Evolutionary conservation across 1,140 invertebrate genomes (phyloP).

Genomic region (Heterodera schachtii): DNA sequence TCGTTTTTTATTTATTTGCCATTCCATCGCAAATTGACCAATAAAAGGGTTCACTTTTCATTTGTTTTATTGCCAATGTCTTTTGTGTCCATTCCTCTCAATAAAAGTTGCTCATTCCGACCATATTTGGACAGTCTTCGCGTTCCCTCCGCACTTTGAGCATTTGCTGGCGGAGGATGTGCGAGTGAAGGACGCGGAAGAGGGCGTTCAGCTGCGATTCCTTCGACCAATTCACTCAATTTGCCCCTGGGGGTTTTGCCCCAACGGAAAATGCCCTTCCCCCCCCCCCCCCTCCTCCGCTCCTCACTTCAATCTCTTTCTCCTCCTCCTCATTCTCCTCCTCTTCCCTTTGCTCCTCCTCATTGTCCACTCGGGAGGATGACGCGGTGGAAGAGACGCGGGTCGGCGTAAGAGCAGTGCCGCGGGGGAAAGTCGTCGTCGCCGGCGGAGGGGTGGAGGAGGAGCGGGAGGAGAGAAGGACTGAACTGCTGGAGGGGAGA

Average conservation of each 20-base stretch:
- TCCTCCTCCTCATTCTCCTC: background rate
- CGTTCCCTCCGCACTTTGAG: constrained; percentile 29
- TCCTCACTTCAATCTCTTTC: background rate
- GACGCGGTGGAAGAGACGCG: background rate
- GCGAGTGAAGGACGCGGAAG: constrained; percentile 20
- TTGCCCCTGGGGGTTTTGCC: background rate
- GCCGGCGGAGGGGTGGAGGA: constrained; percentile 77
- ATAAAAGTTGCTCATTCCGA: background rate
- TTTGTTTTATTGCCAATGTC: background rate
- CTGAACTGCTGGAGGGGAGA: too few species aligned
- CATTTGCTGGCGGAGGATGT: constrained; percentile 39
- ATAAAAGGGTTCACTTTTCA: background rate
- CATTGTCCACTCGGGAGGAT: background rate
- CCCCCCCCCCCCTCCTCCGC: background rate
- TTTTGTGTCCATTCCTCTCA: background rate
- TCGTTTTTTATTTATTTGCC: background rate
- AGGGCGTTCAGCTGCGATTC: constrained; percentile 25
- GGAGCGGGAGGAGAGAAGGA: background rate
- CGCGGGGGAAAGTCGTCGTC: constrained; percentile 88
- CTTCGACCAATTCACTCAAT: background rate
- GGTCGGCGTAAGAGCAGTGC: background rate
- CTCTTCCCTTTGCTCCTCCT: background rate
- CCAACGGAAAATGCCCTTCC: background rate
- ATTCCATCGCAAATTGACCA: background rate
- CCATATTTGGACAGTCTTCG: background rate